A percentile compares a stretch with the other conserved stretches of the same genome.
These are phyloP conservation scores for Acanthaster planci DNA, from an alignment of 35 echinoderm and acorn worm genomes.

Conservation along the genomic window DNA sequence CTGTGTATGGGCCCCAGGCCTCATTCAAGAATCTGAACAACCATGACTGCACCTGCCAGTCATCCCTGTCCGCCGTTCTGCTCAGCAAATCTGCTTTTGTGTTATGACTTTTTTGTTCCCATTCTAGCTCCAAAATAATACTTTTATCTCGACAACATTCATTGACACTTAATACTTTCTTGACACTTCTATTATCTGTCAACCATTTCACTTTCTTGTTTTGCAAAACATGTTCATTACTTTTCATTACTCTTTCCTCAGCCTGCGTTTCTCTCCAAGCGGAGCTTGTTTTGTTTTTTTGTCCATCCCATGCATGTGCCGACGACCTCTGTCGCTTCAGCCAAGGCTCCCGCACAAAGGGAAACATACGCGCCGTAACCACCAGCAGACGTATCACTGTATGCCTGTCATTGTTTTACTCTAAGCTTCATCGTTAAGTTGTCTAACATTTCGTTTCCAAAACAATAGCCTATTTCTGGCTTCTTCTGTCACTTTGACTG, in stretches of 20 bases:
- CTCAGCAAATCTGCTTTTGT: slow-evolving; percentile 34
- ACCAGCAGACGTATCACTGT: too few relatives aligned
- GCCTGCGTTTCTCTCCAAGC: slow-evolving; percentile 48
- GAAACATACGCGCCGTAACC: too few relatives aligned
- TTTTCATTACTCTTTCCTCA: background rate
- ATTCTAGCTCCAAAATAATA: slow-evolving; percentile 24
- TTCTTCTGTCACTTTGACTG: background rate
- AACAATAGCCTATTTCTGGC: background rate
- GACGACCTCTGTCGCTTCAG: background rate
- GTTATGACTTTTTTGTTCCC: slow-evolving; percentile 35
- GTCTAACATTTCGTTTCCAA: background rate
- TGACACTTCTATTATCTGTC: slow-evolving; percentile 45
- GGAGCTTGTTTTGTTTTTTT: slow-evolving; percentile 35
- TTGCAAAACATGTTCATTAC: background rate
- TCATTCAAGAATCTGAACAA: slow-evolving; percentile 14
- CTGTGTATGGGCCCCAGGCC: slow-evolving; percentile 37
- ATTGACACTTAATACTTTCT: slow-evolving; percentile 24
- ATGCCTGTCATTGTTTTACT: background rate
- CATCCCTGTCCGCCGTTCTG: slow-evolving; percentile 10
- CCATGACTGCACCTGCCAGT: slow-evolving; percentile 18
- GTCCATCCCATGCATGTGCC: slow-evolving; percentile 1
- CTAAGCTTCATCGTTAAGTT: slow-evolving; percentile 4
- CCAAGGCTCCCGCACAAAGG: slow-evolving; percentile 6
- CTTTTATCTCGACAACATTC: background rate
- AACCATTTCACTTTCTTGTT: slow-evolving; percentile 31